Conservation (phyloP, 2,888 invertebrate species). For the Pseudoips prasinana region DNA sequence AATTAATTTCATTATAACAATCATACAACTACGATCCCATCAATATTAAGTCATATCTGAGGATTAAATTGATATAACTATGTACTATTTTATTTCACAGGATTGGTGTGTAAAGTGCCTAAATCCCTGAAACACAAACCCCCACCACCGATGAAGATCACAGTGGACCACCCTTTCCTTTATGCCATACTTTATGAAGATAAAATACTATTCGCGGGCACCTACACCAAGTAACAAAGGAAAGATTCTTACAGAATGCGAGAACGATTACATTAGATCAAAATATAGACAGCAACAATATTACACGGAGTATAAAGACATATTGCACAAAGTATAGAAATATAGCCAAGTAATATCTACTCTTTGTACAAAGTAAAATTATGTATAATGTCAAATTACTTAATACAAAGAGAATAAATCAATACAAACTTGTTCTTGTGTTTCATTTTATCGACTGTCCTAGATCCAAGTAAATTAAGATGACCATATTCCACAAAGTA, state of each 20-base stretch:
- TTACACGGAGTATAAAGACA: neutral
- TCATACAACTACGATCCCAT: no score
- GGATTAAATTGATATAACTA: no score
- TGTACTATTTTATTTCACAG: neutral
- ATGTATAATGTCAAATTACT: neutral
- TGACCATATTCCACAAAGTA: no score
- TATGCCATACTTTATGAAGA: constrained; percentile 14
- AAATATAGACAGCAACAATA: neutral
- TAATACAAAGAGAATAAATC: neutral
- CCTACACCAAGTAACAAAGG: neutral
- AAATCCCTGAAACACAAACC: neutral
- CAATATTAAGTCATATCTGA: no score
- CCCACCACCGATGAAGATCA: constrained; percentile 7
- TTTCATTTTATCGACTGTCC: no score
- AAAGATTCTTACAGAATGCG: neutral
- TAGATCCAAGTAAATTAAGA: no score
- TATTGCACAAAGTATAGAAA: neutral
- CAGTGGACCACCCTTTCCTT: constrained; percentile 15
- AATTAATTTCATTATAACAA: neutral
- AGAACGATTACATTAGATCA: neutral
- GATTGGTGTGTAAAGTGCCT: neutral
- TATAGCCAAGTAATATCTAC: no score
- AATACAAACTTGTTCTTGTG: neutral
- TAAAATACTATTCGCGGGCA: constrained; percentile 15
- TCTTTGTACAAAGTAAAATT: no score